Conservation (phyloP, 2,888 invertebrate genomes). For the Serrognathus titanus region DNA sequence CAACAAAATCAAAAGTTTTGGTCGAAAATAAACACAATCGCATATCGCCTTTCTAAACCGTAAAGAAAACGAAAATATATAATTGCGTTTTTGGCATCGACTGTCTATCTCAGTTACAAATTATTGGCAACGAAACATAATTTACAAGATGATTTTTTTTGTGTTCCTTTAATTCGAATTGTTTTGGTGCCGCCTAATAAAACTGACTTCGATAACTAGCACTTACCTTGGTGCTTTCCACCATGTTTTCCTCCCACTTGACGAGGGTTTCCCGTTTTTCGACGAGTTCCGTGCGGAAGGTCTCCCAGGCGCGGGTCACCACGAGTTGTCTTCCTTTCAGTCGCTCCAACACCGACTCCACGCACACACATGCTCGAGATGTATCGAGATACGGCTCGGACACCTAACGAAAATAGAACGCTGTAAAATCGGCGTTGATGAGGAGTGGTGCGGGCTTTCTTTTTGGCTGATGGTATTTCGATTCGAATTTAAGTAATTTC, state of each 20-base stretch:
- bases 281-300: constrained; percentile 64
- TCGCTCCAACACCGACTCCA: constrained; percentile 65
- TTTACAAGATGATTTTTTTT: no score
- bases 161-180: neutral
- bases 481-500: no score
- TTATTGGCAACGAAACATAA: no score
- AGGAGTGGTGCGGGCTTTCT: no score
- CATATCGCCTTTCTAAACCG: neutral
- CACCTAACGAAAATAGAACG: constrained; percentile 48
- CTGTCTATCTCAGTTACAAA: no score
- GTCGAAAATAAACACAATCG: constrained; percentile 10
- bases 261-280: constrained; percentile 55
- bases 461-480: no score
- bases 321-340: constrained; percentile 62
- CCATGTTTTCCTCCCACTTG: constrained; percentile 55
- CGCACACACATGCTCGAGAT: constrained; percentile 62
- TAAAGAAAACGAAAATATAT: no score
- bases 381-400: constrained; percentile 68
- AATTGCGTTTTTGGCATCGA: no score
- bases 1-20: constrained; percentile 11
- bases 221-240: constrained; percentile 63
- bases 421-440: neutral
- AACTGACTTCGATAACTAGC: neutral
- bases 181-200: neutral
- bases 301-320: constrained; percentile 67